Base-by-base conservation (phyloP, 2,888 invertebrate genomes). In the Creontiades dilutus region DNA sequence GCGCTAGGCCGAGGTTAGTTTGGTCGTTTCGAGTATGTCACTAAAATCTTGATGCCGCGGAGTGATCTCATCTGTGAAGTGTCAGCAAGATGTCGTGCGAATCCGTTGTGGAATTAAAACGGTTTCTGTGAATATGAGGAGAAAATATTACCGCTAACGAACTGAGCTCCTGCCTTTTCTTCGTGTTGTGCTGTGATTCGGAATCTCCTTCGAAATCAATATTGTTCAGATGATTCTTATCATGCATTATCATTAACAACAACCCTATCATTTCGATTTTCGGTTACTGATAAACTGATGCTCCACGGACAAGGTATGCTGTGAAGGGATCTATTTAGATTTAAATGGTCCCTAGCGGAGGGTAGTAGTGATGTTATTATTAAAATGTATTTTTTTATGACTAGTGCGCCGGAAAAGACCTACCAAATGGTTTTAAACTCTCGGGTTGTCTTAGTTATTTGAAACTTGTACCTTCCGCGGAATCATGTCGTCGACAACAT, bases 401-500 rank as follows among this genome's bases (percentile, higher is more conserved):
- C 82, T 27, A 82, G 82, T 82, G 82, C 55, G 82, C 52, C 82
- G 82, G 52, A 78, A 78, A 78, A 78, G 78, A 78, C 78, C 78
- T 46, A 82, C 82, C 82, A 52, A 52, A 52, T 82, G 82, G 82
- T 82, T 82, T 82, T 82, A 78, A 46, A 46, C 78, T 78, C 78
- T 78, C 46, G 47, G 47, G 78, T 78, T 78, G 46, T 78, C 78
- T 78, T 78, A 78, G 46, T 78, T 76, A 46, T 76, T 47, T 78
- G 78, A 78, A 78, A 78, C 46, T 78, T 78, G 28, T 14, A 78
- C 78, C 46, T 46, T 78, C 78, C 78, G 37, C 78, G 78, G 47
- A 78, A 78, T 78, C 86, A 91, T 91, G 91, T 91, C 91, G 91
- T 92, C 97, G 95, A 96, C 96, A 95, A 96, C 97, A 94, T 98